Evolutionary conservation across 1,140 invertebrate genomes (phyloP).

Genomic region (Protaetia brevitarsis): DNA sequence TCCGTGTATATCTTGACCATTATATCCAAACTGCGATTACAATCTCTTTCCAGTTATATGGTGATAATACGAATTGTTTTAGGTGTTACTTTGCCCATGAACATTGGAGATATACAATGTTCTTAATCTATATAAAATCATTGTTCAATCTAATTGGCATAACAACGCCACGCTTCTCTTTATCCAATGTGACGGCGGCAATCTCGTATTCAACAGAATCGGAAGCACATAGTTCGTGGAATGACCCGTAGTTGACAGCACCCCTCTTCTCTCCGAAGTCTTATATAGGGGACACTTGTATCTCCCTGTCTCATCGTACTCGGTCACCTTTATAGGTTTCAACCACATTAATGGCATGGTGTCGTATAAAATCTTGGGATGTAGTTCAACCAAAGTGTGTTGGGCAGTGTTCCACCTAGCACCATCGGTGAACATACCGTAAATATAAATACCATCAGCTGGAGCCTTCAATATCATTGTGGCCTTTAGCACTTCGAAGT

Average conservation of each 20-base stretch:
- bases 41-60: too few species aligned
- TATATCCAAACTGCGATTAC: too few species aligned
- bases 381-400: conserved; percentile 68
- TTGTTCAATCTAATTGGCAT: conserved; percentile 65
- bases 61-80: too few species aligned
- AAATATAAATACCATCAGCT: conserved; percentile 74
- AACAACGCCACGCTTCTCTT: conserved; percentile 82
- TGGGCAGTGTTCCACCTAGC: conserved; percentile 72
- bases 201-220: conserved; percentile 68
- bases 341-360: conserved; percentile 74
- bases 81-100: too few species aligned
- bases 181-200: conserved; percentile 77
- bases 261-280: conserved; percentile 78
- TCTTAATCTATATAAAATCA: too few species aligned
- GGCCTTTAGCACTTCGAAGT: conserved; percentile 66
- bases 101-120: too few species aligned
- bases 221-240: conserved; percentile 88
- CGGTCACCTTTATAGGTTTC: conserved; percentile 39
- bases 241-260: conserved; percentile 84
- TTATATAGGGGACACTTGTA: conserved; percentile 87
- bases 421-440: conserved; percentile 81
- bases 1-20: too few species aligned
- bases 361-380: conserved; percentile 79
- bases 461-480: conserved; percentile 52
- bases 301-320: conserved; percentile 46